Conservation (phyloP, 2,113 vertebrate genomes). For the Pandion haliaetus region DNA sequence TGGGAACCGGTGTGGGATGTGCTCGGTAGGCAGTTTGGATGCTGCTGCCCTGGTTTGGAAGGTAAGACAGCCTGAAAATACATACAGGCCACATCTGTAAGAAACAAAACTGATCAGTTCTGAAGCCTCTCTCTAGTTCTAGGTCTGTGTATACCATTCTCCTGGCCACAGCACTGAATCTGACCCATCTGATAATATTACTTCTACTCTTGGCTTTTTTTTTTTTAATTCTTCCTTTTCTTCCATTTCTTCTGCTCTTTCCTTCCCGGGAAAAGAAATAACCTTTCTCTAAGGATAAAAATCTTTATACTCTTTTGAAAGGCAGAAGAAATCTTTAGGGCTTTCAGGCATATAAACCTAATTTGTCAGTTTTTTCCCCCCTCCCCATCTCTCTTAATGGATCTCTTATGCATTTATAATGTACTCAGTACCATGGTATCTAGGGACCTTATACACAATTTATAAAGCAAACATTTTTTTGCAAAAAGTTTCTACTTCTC, state of each 20-base stretch:
- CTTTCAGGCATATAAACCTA: constrained; percentile 31
- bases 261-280: neutral
- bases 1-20: neutral
- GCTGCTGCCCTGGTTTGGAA: neutral
- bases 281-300: constrained; percentile 19
- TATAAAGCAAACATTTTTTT: constrained; percentile 19
- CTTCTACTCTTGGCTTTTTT: neutral
- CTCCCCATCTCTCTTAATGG: constrained; percentile 14
- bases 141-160: neutral
- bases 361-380: neutral
- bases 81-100: neutral
- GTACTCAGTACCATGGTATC: neutral
- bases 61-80: neutral
- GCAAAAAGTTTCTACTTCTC: neutral
- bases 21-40: neutral
- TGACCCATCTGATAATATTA: neutral
- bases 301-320: neutral
- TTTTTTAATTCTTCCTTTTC: neutral
- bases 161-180: neutral
- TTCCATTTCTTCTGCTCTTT: neutral
- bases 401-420: constrained; percentile 49
- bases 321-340: constrained; percentile 20
- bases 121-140: neutral
- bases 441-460: constrained; percentile 26
- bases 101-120: neutral